Base-by-base conservation (phyloP, 2,113 vertebrate species). In the Pampusana beccarii region DNA sequence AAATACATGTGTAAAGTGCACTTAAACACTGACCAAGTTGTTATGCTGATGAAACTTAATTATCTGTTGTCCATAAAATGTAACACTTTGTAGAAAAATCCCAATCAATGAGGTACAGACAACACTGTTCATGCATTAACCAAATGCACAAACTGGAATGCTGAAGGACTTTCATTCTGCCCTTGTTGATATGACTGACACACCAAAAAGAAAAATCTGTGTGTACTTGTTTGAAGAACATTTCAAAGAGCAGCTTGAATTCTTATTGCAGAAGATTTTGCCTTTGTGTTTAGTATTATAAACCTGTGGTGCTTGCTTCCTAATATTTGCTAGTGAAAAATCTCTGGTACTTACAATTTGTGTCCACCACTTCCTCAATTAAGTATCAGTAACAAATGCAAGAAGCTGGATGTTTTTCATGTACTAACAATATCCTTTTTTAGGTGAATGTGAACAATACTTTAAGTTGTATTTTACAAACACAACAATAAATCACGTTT, bases 61-160 rank as follows among this genome's bases (percentile, higher is more conserved):
- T 97, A 92, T 54, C 42, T 86, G 64, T 86, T 98, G 93, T 91
- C 92, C 50, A 16, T 31, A 54, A 93, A 93, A 93, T 50, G 38
- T 81, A 93, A 80, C 44, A 50, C 2, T 23, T 36, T 95, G 54
- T 48, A 81, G 56, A 61, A 69, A 91, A 86, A 79, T 0, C 7
- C 29, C 1, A 6, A 5, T 69, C 34, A 10, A 23, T 74, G 31
- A 93, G 92, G 88, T 24, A 64, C n/a, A 94, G 61, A 64, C 34
- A 46, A n/a, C 15, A 28, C 26, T 65, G 16, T 9, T 38, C 28
- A 17, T 18, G 21, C n/a, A 50, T 62, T 87, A 75, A 48, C 5
- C 31, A 71, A 83, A 77, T 23, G 15, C 50, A 53, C 69, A 56
- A 95, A 83, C 29, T 28, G 11, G 20, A 72, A 51, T 60, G 8